Conservation (phyloP, 2,797 vertebrate genomes). For the Saxicola maurus region DNA sequence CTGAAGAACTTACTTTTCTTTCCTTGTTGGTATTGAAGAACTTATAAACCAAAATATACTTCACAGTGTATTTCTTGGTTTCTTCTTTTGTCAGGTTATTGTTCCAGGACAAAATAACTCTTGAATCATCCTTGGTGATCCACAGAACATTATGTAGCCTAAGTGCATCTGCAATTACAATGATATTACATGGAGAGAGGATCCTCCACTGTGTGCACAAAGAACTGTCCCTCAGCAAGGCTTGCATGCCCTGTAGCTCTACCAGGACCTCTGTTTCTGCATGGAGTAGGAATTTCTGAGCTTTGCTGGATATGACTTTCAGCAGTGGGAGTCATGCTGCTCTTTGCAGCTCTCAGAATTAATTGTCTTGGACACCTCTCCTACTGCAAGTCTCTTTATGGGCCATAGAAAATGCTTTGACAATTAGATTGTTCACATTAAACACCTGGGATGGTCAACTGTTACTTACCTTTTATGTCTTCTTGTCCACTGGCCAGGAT, state of each 20-base stretch:
- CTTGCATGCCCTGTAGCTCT: neutral
- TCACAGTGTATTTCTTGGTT: slow-evolving; percentile 21
- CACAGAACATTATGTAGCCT: neutral
- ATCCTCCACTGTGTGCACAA: neutral
- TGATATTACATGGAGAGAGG: neutral
- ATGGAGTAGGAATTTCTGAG: neutral
- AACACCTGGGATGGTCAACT: neutral
- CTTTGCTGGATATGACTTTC: neutral
- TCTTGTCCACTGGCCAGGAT: neutral
- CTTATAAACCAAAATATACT: slow-evolving; percentile 46
- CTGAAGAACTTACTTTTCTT: slow-evolving; percentile 29
- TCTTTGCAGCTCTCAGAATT: neutral
- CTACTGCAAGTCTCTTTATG: neutral
- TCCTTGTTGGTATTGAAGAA: slow-evolving; percentile 19
- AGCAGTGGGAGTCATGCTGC: neutral
- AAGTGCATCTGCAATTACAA: slow-evolving; percentile 13
- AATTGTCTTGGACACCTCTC: neutral
- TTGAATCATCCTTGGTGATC: neutral
- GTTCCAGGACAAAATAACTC: slow-evolving; percentile 34
- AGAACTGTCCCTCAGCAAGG: neutral
- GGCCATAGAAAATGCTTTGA: neutral
- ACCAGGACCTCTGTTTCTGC: neutral
- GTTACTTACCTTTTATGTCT: slow-evolving; percentile 20
- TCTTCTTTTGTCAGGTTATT: slow-evolving; percentile 49
- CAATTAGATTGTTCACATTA: neutral